Base-by-base conservation (phyloP, 2,888 invertebrate genomes). In the Chloromyia formosa region DNA sequence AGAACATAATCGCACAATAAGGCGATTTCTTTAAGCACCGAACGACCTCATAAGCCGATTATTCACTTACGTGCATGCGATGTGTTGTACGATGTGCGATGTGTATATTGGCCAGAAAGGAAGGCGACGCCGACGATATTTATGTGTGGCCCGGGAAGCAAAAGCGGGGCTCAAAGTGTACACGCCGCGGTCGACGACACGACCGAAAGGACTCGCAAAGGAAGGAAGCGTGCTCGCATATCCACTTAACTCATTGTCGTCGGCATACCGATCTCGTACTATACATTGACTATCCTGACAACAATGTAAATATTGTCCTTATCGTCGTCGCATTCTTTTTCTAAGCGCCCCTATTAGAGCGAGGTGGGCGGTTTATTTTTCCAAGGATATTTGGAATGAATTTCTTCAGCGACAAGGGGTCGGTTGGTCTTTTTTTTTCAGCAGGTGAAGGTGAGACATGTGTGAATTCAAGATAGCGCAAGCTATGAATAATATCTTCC, bases 271-370 rank as follows among this genome's bases (percentile, higher is more conserved):
- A 35, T 35, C 27, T 7, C 27, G 27, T 35, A 35, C 16, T 45
- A 45, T 20, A 5, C 4, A 18, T 22, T 66, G 49, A 22, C 49
- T 66, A 66, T 49, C 49, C 49, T 18, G 42, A 45, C 66, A 42
- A 62, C 62, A 66, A 42, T 66, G 45, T 66, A 49, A 71, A 71
- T 42, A 71, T 69, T 56, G 71, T 71, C 58, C 58, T 58, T 71
- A 56, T 58, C 9, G 71, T 54, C 40, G 14, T 71, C 56, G 42
- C 20, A 20, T 56, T 56, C 27, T 71, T n/a, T 18, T 20, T 12
- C 20, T 9, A 40, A 62, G 18, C 40, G 62, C 35, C 27, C 27
- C 27, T 35, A 35, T 35, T 35, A 35, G 3, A n/a, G n/a, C n/a
- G n/a, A 35, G 7, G 27, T 35, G 27, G 27, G 27, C 7, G 27